Conservation (phyloP, 2,113 vertebrate genomes). For the Ammodytes dubius region DNA sequence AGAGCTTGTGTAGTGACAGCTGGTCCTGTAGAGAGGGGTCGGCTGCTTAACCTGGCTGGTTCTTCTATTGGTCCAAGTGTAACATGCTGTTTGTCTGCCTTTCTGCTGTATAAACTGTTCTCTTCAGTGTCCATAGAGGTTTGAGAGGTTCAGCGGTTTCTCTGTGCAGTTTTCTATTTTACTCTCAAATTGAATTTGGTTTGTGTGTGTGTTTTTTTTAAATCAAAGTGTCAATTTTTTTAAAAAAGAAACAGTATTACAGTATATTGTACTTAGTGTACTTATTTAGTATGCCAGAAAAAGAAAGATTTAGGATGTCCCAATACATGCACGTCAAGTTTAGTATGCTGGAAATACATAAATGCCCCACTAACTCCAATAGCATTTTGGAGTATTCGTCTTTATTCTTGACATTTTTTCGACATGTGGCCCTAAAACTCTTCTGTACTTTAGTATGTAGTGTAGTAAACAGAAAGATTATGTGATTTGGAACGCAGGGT, state of each 20-base stretch:
- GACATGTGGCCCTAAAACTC: no score
- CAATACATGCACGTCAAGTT: no score
- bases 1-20: constrained; percentile 19
- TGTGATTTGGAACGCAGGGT: no score
- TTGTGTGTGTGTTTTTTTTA: background rate
- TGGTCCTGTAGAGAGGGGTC: constrained; percentile 18
- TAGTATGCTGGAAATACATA: no score
- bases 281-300: no score
- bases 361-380: no score
- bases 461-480: no score
- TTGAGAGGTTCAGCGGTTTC: background rate
- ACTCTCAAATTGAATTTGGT: constrained; percentile 11
- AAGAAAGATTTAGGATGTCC: no score
- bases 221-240: background rate
- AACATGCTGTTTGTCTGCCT: background rate
- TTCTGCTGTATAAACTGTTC: background rate
- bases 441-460: no score
- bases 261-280: background rate
- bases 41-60: background rate
- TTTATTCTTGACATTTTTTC: no score
- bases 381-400: no score
- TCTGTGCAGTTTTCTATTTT: constrained; percentile 6
- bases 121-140: background rate
- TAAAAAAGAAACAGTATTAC: background rate
- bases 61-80: background rate